Conservation (phyloP, 2,888 invertebrate species). For the Malthinus flaveolus region DNA sequence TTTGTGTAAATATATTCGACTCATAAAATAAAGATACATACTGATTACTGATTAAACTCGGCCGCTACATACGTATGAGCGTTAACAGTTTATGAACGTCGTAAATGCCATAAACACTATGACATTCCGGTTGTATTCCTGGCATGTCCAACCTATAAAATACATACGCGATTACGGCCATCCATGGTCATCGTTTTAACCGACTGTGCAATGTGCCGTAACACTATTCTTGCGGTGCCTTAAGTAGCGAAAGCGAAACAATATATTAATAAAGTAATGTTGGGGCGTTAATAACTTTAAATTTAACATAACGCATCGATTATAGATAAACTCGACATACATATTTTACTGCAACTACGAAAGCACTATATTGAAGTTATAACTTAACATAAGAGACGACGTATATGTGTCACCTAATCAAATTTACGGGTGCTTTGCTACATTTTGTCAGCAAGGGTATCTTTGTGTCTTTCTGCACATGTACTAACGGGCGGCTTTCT, state of each 20-base stretch:
- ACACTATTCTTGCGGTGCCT: conserved; percentile 38
- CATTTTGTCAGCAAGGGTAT: conserved; percentile 42
- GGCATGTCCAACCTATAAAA: conserved; percentile 39
- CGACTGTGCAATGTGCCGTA: conserved; percentile 31
- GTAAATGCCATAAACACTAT: conserved; percentile 52
- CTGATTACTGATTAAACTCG: conserved; percentile 53
- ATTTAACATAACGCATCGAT: conserved; percentile 17
- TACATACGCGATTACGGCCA: conserved; percentile 33
- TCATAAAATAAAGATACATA: conserved; percentile 53
- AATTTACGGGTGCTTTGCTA: conserved; percentile 49
- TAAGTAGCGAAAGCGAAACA: conserved; percentile 32
- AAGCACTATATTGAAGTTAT: conserved; percentile 45
- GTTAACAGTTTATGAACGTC: conserved; percentile 50
- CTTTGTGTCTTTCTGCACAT: conserved; percentile 42
- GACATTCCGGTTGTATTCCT: conserved; percentile 45
- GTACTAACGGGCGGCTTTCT: conserved; percentile 40
- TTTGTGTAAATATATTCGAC: conserved; percentile 48
- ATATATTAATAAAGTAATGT: conserved; percentile 34
- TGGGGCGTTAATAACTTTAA: conserved; percentile 24
- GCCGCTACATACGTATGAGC: conserved; percentile 49
- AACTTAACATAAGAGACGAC: conserved; percentile 52
- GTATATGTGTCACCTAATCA: conserved; percentile 53
- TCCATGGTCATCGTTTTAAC: conserved; percentile 30
- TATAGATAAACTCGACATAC: neutral
- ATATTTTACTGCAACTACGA: conserved; percentile 23